Conservation (phyloP, 2,113 vertebrate genomes). For the Anhinga anhinga region DNA sequence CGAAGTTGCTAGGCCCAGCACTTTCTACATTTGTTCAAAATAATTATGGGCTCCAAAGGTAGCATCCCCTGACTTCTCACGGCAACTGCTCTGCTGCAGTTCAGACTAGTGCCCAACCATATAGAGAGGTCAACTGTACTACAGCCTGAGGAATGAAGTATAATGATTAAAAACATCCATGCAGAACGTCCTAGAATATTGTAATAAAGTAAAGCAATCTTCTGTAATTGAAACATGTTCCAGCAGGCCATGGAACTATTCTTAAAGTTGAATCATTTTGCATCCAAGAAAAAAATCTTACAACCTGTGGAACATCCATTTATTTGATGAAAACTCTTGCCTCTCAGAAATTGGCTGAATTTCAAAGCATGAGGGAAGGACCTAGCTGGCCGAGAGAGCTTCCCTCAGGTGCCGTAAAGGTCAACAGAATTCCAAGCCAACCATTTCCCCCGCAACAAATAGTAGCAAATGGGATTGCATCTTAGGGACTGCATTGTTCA, state of each 20-base stretch:
- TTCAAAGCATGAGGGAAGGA: not conserved
- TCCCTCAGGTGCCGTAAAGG: not conserved
- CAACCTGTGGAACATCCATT: not conserved
- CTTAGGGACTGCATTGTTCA: not conserved
- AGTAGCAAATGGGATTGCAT: not conserved
- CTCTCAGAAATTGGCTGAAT: not conserved
- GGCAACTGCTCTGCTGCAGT: not conserved
- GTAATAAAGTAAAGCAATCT: not conserved
- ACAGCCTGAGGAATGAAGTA: not conserved
- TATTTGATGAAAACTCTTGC: not conserved
- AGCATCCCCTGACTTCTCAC: not conserved
- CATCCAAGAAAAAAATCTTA: not conserved
- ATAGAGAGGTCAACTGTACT: not conserved
- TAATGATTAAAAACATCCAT: not conserved
- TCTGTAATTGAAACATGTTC: not conserved
- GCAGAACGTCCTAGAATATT: not conserved
- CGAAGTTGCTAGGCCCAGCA: not conserved
- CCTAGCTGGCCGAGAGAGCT: not conserved
- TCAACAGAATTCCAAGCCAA: not conserved
- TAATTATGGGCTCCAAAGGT: not conserved
- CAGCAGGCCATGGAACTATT: not conserved
- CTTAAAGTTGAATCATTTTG: not conserved
- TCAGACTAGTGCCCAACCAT: not conserved
- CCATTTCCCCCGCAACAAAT: not conserved
- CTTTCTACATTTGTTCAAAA: not conserved